A percentile compares a stretch with the other conserved stretches of the same genome.
phyloP scores from a whole-genome alignment of 1,140 invertebrate genomes.

The Papilio polyxenes region DNA sequence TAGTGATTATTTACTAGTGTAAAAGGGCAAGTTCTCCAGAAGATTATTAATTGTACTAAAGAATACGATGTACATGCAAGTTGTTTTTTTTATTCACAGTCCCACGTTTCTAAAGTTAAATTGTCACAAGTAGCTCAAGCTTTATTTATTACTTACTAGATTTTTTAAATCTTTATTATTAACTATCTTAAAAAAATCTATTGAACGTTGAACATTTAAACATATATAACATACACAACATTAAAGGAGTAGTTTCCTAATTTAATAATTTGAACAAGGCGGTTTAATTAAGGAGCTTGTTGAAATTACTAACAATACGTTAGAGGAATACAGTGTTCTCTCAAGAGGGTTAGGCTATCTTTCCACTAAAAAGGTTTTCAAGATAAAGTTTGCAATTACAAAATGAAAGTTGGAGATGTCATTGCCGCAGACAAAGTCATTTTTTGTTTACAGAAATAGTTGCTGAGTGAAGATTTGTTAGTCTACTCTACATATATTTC shows the following conservation, averaged over 20 bases:
- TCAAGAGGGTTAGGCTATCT: background rate
- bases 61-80: too few species aligned
- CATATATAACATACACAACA: background rate
- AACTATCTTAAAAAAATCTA: background rate
- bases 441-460: too few species aligned
- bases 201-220: background rate
- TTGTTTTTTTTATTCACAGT: too few species aligned
- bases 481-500: too few species aligned
- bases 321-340: background rate
- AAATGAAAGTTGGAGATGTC: background rate
- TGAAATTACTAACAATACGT: background rate
- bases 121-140: too few species aligned
- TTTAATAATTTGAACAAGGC: background rate
- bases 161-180: too few species aligned
- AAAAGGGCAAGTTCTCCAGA: background rate
- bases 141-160: too few species aligned
- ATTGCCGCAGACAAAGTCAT: too few species aligned
- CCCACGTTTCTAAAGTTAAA: too few species aligned
- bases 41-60: too few species aligned
- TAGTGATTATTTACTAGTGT: background rate
- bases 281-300: slow-evolving; percentile 20
- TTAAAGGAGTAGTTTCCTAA: background rate
- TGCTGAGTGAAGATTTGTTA: too few species aligned
- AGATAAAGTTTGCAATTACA: background rate
- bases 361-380: background rate